phyloP scores from a whole-genome alignment of 2,113 vertebrate species.

The Diadophis punctatus region DNA sequence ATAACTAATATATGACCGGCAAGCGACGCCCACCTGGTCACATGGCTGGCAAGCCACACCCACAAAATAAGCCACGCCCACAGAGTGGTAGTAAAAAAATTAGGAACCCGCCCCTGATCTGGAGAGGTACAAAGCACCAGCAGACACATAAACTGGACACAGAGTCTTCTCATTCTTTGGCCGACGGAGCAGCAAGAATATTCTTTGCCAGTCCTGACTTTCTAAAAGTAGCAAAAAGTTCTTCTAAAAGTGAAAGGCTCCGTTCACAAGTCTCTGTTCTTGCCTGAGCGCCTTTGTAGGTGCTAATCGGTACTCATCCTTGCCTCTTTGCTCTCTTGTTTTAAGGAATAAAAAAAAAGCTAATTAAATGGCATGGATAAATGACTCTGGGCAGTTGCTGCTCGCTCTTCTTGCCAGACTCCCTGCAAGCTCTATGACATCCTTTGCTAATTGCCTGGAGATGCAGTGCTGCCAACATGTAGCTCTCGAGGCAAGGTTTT shows the following conservation, averaged over 20 bases:
- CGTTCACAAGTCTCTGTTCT: background rate
- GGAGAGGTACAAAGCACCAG: background rate
- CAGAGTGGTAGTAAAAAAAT: no score
- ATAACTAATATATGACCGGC: no score
- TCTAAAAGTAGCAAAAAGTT: background rate
- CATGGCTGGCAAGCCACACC: no score
- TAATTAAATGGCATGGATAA: background rate
- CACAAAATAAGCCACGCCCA: no score
- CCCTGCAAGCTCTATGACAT: background rate
- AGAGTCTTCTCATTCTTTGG: background rate
- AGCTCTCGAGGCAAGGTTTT: constrained; percentile 3
- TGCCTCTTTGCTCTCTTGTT: background rate
- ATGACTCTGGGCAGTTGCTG: background rate
- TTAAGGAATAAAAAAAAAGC: background rate
- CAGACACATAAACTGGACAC: background rate
- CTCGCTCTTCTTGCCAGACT: background rate
- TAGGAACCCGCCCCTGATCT: no score
- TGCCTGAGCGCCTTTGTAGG: background rate
- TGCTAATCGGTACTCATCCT: background rate
- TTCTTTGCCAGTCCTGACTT: background rate
- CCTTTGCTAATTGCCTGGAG: background rate
- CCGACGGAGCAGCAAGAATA: background rate
- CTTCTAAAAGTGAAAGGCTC: background rate
- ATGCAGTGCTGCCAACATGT: rapidly evolving
- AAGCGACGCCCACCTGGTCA: no score